Percentiles rank a stretch among this genome's conserved stretches.
phyloP scores from a whole-genome alignment of 2,113 vertebrate genomes.

The Anseranas semipalmata region DNA sequence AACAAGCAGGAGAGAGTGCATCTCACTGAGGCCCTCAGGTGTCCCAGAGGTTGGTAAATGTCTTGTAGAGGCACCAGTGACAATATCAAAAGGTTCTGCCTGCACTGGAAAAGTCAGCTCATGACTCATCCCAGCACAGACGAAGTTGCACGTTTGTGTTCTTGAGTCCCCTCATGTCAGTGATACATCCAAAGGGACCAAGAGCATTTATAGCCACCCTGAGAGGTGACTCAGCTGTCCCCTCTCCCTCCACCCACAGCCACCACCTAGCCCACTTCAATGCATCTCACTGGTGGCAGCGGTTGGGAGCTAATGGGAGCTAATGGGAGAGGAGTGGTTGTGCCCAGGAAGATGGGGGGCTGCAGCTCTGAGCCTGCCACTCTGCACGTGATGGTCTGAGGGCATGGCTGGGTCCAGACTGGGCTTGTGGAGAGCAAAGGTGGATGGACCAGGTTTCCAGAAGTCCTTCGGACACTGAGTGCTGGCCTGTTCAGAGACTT shows the following conservation, averaged over 20 bases:
- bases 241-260: background rate
- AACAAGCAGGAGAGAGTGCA: background rate
- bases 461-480: background rate
- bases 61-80: background rate
- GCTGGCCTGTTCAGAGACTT: background rate
- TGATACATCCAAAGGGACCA: background rate
- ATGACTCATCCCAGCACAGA: background rate
- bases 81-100: background rate
- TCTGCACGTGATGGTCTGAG: accelerated
- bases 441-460: background rate
- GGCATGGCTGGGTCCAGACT: background rate
- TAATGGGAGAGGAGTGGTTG: background rate
- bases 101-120: background rate
- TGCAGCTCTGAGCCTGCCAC: background rate
- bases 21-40: background rate
- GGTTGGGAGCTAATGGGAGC: background rate
- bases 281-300: background rate
- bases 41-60: background rate
- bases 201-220: background rate
- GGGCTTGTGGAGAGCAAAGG: background rate
- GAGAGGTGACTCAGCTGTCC: conserved; percentile 1
- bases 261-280: background rate
- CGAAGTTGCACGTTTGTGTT: background rate
- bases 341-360: background rate
- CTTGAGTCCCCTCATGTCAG: background rate